Conservation (phyloP, 2,888 invertebrate genomes). For the Caenorhabditis sp. region DNA sequence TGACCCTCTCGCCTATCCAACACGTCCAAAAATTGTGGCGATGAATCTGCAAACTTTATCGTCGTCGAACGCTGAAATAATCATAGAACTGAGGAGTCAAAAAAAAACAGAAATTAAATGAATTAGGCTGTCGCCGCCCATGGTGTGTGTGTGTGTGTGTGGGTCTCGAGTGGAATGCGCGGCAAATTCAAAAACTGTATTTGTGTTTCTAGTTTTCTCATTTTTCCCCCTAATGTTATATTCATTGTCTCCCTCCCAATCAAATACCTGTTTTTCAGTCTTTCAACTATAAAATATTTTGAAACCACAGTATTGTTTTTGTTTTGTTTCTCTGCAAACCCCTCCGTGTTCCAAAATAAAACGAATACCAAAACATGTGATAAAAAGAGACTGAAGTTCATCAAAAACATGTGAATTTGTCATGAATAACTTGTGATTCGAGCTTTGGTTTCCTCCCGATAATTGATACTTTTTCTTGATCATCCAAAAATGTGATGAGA, state of each 20-base stretch:
- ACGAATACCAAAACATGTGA: not conserved
- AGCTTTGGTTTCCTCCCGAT: not conserved
- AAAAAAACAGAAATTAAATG: no score
- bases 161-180: no score
- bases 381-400: not conserved
- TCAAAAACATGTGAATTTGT: not conserved
- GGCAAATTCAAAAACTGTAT: not conserved
- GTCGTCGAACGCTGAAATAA: no score
- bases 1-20: no score
- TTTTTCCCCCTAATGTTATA: not conserved
- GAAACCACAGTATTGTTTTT: not conserved
- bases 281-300: no score
- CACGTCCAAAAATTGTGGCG: no score
- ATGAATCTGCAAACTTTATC: no score
- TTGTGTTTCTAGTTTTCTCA: not conserved
- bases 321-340: not conserved
- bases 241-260: not conserved
- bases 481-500: no score
- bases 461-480: no score
- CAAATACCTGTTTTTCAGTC: not conserved
- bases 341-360: not conserved
- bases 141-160: no score
- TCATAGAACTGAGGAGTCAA: no score
- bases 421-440: not conserved
- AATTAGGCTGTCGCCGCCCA: no score